Percentiles rank a stretch among this genome's conserved stretches.
Evolutionary conservation across 2,888 invertebrate species (phyloP).

Genomic region (Brachycybe producta): DNA sequence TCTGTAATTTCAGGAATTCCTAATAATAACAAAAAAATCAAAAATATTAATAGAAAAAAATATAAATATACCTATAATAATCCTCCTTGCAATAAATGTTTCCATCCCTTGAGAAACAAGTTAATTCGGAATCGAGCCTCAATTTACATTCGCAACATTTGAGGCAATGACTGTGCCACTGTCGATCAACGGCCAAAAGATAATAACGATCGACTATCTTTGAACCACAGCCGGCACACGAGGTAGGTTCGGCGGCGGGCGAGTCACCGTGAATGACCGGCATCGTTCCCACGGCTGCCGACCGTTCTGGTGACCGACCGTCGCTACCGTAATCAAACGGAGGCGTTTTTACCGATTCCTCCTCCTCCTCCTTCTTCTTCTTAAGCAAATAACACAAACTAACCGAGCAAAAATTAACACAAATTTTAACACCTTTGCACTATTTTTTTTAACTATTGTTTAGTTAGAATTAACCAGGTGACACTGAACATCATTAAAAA

Average conservation of each 20-base stretch:
- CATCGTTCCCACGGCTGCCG: background rate
- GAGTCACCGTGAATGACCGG: constrained; percentile 2
- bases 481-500: too few species aligned
- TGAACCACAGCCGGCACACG: constrained; percentile 77
- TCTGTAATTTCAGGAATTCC: too few species aligned
- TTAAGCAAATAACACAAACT: too few species aligned
- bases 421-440: too few species aligned
- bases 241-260: constrained; percentile 9
- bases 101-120: constrained; percentile 84
- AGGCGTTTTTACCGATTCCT: too few species aligned
- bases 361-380: too few species aligned
- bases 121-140: constrained; percentile 75
- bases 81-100: constrained; percentile 93
- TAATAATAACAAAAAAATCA: background rate
- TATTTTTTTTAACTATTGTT: too few species aligned
- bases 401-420: too few species aligned
- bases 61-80: constrained; percentile 70
- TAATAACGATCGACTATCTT: constrained; percentile 81
- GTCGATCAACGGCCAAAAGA: constrained; percentile 76
- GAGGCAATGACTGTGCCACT: constrained; percentile 85
- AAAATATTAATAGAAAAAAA: background rate
- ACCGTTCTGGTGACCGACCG: too few species aligned
- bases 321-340: too few species aligned
- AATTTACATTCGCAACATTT: constrained; percentile 82
- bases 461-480: too few species aligned